Conservation (phyloP, 2,888 invertebrate genomes). For the Embidobia sp. region DNA sequence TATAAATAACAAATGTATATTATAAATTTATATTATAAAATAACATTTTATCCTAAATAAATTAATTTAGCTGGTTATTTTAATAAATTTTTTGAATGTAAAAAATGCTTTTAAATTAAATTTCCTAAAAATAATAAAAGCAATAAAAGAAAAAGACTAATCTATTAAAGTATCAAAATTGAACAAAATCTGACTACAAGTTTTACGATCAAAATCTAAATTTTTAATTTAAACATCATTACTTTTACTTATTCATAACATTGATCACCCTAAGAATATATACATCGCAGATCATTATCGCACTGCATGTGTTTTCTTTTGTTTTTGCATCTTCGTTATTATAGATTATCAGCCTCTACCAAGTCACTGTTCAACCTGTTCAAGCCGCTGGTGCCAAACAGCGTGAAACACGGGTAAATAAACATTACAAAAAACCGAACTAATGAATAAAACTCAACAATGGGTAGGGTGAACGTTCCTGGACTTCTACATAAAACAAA, state of each 20-base stretch:
- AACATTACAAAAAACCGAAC: conserved; percentile 24
- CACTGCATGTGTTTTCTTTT: conserved; percentile 77
- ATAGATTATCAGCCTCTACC: conserved; percentile 81
- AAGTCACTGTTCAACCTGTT: conserved; percentile 82
- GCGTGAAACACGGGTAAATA: conserved; percentile 82
- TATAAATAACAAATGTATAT: too few relatives aligned
- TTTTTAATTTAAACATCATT: too few relatives aligned
- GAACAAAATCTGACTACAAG: too few relatives aligned
- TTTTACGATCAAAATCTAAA: too few relatives aligned
- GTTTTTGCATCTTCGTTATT: conserved; percentile 77
- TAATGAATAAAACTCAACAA: conserved; percentile 19
- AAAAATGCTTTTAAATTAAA: too few relatives aligned
- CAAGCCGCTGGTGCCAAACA: conserved; percentile 79
- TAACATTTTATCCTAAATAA: too few relatives aligned
- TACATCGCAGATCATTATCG: conserved; percentile 62
- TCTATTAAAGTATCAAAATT: too few relatives aligned
- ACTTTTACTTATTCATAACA: conserved; percentile 19
- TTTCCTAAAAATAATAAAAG: too few relatives aligned
- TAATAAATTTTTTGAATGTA: too few relatives aligned
- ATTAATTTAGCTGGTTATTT: too few relatives aligned
- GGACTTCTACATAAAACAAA: conserved; percentile 4
- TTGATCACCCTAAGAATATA: neutral
- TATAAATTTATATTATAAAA: too few relatives aligned
- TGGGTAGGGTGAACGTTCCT: conserved; percentile 41
- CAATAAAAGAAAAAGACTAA: too few relatives aligned